Percentiles rank a stretch among this genome's conserved stretches.
These are phyloP conservation scores for Aradophagus sp. DNA, from an alignment of 1,140 invertebrate genomes.

Conservation along the genomic window DNA sequence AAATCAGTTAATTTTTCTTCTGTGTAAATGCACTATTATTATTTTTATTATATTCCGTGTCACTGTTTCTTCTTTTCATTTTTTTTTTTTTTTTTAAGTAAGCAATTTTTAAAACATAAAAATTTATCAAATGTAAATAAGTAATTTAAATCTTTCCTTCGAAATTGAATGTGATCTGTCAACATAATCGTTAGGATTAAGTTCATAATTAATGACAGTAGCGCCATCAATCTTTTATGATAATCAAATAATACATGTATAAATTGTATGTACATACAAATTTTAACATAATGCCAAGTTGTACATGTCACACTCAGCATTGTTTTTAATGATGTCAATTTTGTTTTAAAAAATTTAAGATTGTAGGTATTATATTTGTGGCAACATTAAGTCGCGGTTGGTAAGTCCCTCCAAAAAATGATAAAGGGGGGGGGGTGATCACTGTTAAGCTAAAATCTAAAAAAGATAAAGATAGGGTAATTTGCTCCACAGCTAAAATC, in stretches of 20 bases:
- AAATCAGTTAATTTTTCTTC: too few species aligned
- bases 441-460: too few species aligned
- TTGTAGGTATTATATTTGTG: conserved; percentile 17
- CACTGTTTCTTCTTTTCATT: too few species aligned
- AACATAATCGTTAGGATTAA: conserved; percentile 17
- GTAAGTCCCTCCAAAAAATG: too few species aligned
- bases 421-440: too few species aligned
- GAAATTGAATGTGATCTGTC: conserved; percentile 1
- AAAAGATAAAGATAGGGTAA: too few species aligned
- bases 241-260: conserved; percentile 16
- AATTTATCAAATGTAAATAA: conserved; percentile 36
- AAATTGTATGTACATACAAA: conserved; percentile 45
- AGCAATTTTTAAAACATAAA: conserved; percentile 11
- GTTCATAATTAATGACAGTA: conserved; percentile 17
- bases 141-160: conserved; percentile 6
- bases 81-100: too few species aligned
- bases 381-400: too few species aligned
- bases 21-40: too few species aligned
- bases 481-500: too few species aligned
- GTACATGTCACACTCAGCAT: conserved; percentile 18
- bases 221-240: conserved; percentile 16
- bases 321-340: conserved; percentile 1
- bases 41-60: too few species aligned
- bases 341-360: conserved; percentile 2
- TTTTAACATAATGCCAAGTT: conserved; percentile 9